Evolutionary conservation across 2,888 invertebrate species (phyloP), one percentile per base, ranked within the genome.

Genomic region (Acanthacorydalis orientalis): DNA sequence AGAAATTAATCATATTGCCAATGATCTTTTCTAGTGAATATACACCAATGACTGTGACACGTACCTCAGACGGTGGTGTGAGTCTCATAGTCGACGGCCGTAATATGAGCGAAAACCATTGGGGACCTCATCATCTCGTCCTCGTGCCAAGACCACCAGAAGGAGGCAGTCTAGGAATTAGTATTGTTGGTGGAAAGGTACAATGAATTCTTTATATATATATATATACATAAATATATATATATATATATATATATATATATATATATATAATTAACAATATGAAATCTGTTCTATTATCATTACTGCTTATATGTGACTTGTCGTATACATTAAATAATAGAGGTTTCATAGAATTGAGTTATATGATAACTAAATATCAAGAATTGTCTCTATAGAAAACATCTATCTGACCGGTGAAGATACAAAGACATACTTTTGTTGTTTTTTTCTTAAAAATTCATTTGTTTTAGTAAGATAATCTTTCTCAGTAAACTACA

Each of bases 121-220:
- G 92, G 92, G 90, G 91, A 3, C 77, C 85, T 0, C 80, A 84
- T 45, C 70, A 89, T 51, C 69, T 74, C 10, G 85, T 93, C 40
- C 74, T 80, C 52, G 73, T 93, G 33, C 71, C 72, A 50, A 67
- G 90, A 46, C 79, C 81, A 55, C 75, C 76, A 32, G 37, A 16
- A 10, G 80, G 81, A 35, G 79, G 83, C 53, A 90, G 92, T 47
- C 77, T 97, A 23, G 97, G 96, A 8, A 93, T 98, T 63, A 92
- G 91, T 67, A 97, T 98, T 56, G 93, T 98, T 34, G 92, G 96
- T 48, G 91, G 93, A 59, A 89, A 90, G 76, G 88, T 89, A 62
- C 37, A 37, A 7, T 1, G 9, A 1, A 2, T 7, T 9, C 4
- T 7, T 1, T 12, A 37, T 7, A 9, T 37, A 37, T 11, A n/a